Evolutionary conservation across 2,113 vertebrate genomes (phyloP).

Genomic region (Spilogale gracilis): DNA sequence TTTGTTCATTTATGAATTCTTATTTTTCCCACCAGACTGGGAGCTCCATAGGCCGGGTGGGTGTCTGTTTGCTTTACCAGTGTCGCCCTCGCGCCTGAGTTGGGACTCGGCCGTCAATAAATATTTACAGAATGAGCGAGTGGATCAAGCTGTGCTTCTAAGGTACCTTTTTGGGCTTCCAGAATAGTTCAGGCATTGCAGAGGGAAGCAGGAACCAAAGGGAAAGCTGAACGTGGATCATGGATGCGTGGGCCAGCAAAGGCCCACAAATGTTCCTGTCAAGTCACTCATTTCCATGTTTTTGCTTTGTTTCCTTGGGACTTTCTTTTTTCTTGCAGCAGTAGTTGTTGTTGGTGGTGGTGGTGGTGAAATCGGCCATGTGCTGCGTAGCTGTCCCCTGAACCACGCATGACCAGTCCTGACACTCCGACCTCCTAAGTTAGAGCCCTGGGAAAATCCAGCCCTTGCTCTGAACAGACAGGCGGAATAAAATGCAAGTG

Average conservation of each 20-base stretch:
- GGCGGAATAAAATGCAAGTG: neutral
- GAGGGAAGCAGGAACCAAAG: neutral
- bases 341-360: neutral
- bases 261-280: neutral
- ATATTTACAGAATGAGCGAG: neutral
- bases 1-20: neutral
- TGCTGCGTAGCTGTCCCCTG: neutral
- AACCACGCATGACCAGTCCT: neutral
- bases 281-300: neutral
- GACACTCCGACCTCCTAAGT: neutral
- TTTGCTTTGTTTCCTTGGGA: neutral
- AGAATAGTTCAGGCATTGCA: neutral
- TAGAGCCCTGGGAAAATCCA: neutral
- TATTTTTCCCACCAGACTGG: neutral
- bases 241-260: neutral
- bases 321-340: too few species aligned
- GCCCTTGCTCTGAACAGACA: neutral
- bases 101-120: neutral
- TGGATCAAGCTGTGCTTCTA: neutral
- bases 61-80: neutral
- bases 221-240: neutral
- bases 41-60: neutral
- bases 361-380: neutral
- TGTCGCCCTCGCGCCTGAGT: neutral
- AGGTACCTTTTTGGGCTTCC: neutral